A percentile compares a stretch with the other conserved stretches of the same genome.
Evolutionary conservation across 2,113 vertebrate genomes (phyloP).

Genomic region (Ictidomys tridecemlineatus): DNA sequence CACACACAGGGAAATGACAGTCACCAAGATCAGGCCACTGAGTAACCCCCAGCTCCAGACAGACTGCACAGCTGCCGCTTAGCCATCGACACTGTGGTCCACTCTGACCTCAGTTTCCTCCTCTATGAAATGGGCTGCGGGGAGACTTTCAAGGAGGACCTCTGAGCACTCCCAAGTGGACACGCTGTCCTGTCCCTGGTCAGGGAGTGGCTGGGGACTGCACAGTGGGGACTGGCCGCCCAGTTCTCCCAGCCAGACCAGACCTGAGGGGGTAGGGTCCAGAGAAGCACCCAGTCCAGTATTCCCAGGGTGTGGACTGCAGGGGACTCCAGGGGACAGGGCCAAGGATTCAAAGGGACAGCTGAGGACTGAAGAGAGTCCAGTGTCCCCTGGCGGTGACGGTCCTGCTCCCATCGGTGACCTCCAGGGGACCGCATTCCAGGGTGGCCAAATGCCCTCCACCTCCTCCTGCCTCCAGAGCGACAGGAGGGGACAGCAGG

Average conservation of each 20-base stretch:
- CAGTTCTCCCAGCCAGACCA: neutral
- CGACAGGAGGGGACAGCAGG: neutral
- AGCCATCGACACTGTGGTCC: neutral
- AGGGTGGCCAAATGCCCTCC: neutral
- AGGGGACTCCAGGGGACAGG: neutral
- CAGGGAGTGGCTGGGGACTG: accelerated
- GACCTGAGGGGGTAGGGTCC: no score
- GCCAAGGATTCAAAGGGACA: neutral
- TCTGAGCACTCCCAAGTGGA: neutral
- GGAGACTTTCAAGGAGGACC: neutral
- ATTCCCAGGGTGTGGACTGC: neutral
- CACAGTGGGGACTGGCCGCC: neutral
- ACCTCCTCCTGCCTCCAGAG: accelerated
- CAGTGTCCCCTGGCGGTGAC: accelerated
- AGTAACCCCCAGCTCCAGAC: no score
- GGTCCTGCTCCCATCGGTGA: no score
- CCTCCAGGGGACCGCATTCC: no score
- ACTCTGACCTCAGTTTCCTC: neutral
- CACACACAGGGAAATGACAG: neutral
- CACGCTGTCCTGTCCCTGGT: neutral
- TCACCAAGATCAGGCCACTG: neutral
- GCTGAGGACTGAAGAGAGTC: neutral
- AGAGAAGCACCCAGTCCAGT: neutral
- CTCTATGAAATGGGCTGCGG: neutral
- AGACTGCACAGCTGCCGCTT: neutral